Base-by-base conservation (phyloP, 2,113 vertebrate species). In the Lathamus discolor region DNA sequence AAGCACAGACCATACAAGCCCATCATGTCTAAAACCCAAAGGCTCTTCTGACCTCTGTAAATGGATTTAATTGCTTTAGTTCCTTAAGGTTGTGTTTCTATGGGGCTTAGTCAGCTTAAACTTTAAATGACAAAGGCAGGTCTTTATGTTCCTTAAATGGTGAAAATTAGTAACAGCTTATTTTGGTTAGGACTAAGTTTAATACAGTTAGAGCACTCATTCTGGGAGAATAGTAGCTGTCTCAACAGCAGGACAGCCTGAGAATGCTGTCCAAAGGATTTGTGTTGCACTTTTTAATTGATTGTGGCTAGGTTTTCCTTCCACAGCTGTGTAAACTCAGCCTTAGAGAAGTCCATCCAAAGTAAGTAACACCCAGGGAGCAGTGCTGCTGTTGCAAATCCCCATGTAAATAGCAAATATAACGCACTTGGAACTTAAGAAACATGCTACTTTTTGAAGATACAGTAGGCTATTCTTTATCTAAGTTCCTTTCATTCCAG, bases 241-340 rank as follows among this genome's bases (percentile, higher is more conserved):
- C 86, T 90, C 84, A 92, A 84, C 97, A 93, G 76, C 88, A 86
- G 80, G 92, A 87, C 72, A 94, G 95, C 77, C 94, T 95, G 89
- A 95, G 94, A 97, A 95, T 93, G 86, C 61, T 88, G 95, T 96
- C 90, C 63, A 54, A 59, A 91, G 88, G 92, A 91, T 94, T 94
- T 83, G 28, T 82, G 87, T 96, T 96, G 92, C 73, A 68, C 90
- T 95, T 96, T 90, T 92, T 95, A 91, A 94, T 88, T 94, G 86
- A 95, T 97, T 93, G 94, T 96, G 82, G 49, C 64, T 96, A 93
- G 95, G 68, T 95, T 95, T 87, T 88, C 88, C 41, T 91, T 92
- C 93, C 89, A 93, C 98, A 97, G 98, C 97, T 98, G 97, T 98
- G 97, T 98, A 98, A 97, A 97, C 96, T 96, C 88, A 84, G 92